Evolutionary conservation across 2,113 vertebrate genomes (phyloP), one percentile per base, ranked within the genome.

Genomic region (Phaethon lepturus): DNA sequence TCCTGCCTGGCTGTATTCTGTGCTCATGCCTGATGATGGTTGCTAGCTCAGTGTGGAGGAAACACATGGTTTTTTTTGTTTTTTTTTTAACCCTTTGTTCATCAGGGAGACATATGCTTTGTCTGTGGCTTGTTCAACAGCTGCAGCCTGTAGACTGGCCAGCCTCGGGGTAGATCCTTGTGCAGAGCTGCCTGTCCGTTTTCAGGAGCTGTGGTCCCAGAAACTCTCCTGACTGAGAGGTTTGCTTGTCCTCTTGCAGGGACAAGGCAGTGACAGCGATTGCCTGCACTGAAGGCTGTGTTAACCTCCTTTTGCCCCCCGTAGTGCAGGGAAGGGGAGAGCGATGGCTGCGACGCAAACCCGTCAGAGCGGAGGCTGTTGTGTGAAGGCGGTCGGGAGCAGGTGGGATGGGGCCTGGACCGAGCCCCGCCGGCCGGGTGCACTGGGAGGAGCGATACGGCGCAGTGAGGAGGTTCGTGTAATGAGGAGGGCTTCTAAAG

Each of bases 401-500:
- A 19, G 56, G 19, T 31, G 52, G 60, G 69, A 17, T 23, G 33
- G 42, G 7, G 35, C 20, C 38, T 42, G 63, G 20, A 13, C 24
- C 25, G 67, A 73, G 49, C 25, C 31, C 22, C 40, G 26, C 38
- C 38, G 38, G 38, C 25, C 0, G 0, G 12, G 5, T 35, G 28
- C 10, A 4, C 45, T 17, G n/a, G 26, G 9, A 83, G 59, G 17
- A 64, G 44, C 17, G 23, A 5, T 31, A 18, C 1, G 7, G 33
- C 0, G 1, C 7, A 42, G 49, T 0, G 0, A 6, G 12, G 6
- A 11, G 7, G 52, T 38, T 31, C n/a, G 12, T 19, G 15, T 52
- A 31, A 20, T 35, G 22, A 53, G 42, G 22, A 53, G 45, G 38
- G 6, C 15, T 40, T 84, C 12, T 4, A 28, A 47, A 73, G 31